A percentile compares a stretch with the other conserved stretches of the same genome.
phyloP scores from a whole-genome alignment of 2,797 vertebrate species.

The Enteromius treurensis region DNA sequence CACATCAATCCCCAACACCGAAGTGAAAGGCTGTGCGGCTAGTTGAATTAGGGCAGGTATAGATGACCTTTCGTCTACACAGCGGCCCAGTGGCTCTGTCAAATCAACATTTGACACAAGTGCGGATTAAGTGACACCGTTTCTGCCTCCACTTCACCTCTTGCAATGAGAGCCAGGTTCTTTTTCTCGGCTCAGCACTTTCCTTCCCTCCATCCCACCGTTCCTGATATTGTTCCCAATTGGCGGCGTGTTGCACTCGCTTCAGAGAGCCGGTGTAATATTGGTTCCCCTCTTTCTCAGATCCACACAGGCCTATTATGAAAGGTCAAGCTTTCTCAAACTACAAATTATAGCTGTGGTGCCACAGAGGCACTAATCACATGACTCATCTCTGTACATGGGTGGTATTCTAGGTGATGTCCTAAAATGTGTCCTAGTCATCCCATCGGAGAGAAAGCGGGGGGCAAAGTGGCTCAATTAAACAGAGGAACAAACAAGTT shows the following conservation, averaged over 20 bases:
- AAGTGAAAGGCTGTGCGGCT: conserved; percentile 37
- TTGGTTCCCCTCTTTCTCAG: conserved; percentile 43
- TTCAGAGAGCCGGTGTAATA: conserved; percentile 33
- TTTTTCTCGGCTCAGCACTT: conserved; percentile 47
- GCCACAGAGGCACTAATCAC: conserved; percentile 40
- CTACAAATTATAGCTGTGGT: conserved; percentile 39
- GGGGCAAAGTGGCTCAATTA: conserved; percentile 63
- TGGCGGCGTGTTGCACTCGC: conserved; percentile 33
- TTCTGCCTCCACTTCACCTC: conserved; percentile 61
- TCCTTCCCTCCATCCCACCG: conserved; percentile 49
- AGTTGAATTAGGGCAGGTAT: conserved; percentile 51
- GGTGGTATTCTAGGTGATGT: conserved; percentile 41
- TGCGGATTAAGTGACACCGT: conserved; percentile 67
- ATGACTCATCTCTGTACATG: conserved; percentile 37
- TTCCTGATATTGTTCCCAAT: conserved; percentile 47
- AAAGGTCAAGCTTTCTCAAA: conserved; percentile 51
- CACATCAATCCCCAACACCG: conserved; percentile 43
- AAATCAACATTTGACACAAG: conserved; percentile 64
- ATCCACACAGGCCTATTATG: conserved; percentile 48
- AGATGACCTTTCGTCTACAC: conserved; percentile 63
- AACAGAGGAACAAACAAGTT: conserved; percentile 78
- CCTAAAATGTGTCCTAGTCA: conserved; percentile 44
- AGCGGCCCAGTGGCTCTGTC: conserved; percentile 69
- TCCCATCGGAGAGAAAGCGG: conserved; percentile 63
- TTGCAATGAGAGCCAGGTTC: conserved; percentile 52